These are phyloP conservation scores for Ictalurus furcatus DNA, from an alignment of 2,113 vertebrate species.

Conservation along the genomic window DNA sequence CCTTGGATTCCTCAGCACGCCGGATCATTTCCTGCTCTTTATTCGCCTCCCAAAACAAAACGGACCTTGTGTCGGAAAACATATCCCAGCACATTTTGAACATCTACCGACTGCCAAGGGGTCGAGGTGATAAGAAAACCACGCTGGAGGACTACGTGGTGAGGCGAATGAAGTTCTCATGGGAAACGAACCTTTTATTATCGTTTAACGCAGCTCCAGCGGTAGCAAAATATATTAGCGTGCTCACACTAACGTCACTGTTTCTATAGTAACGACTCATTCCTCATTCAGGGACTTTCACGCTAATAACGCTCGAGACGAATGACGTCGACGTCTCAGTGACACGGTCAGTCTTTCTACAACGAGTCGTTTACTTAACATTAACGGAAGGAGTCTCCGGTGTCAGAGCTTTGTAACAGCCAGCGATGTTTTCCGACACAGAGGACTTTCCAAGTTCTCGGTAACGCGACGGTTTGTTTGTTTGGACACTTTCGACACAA, in stretches of 20 bases:
- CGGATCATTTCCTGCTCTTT: conserved; percentile 28
- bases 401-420: neutral
- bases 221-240: neutral
- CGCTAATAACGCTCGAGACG: neutral
- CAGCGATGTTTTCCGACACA: neutral
- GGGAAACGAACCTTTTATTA: neutral
- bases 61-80: neutral
- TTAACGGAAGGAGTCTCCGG: neutral
- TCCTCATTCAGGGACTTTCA: neutral
- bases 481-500: neutral
- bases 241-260: neutral
- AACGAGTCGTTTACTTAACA: neutral
- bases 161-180: neutral
- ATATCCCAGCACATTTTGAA: neutral
- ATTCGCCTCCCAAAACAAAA: conserved; percentile 27
- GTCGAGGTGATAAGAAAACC: neutral
- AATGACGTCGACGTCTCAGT: neutral
- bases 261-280: neutral
- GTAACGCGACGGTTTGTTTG: neutral
- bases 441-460: neutral
- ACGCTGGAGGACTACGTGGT: neutral
- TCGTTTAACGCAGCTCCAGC: too few species aligned
- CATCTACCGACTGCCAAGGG: neutral
- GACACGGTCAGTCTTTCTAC: neutral
- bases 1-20: neutral